Conservation (phyloP, 2,888 invertebrate species). For the Gymnoscelis rufifasciata region DNA sequence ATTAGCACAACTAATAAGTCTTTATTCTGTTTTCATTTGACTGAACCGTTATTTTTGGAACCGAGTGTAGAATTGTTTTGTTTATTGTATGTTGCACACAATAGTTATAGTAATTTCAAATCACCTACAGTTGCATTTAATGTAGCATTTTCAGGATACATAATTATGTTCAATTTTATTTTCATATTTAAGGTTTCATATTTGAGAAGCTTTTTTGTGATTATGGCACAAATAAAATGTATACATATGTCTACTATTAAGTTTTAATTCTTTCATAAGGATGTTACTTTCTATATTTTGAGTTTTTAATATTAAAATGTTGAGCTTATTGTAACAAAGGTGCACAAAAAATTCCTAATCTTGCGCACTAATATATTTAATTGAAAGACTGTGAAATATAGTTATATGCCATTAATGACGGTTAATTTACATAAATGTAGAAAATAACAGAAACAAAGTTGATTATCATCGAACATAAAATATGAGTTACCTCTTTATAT, state of each 20-base stretch:
- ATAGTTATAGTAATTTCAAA: neutral
- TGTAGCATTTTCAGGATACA: neutral
- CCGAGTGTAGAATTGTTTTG: no score
- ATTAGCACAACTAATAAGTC: no score
- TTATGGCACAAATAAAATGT: no score
- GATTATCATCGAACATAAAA: constrained; percentile 37
- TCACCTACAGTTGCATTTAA: constrained; percentile 1
- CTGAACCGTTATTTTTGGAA: no score
- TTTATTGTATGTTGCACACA: no score
- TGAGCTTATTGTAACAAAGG: constrained; percentile 19
- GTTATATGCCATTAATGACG: constrained; percentile 63
- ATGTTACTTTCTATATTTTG: neutral
- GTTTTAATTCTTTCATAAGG: no score
- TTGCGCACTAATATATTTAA: constrained; percentile 55
- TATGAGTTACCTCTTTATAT: constrained; percentile 34
- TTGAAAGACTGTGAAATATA: constrained; percentile 68
- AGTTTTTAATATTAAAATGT: constrained; percentile 1
- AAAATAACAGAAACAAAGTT: constrained; percentile 34
- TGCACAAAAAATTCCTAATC: constrained; percentile 32
- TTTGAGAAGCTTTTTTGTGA: no score
- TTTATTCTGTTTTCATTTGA: no score
- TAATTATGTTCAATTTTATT: neutral
- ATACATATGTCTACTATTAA: no score
- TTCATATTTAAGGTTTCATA: neutral
- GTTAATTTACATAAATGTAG: constrained; percentile 44